Base-by-base conservation (phyloP, 2,888 invertebrate genomes). In the Belgica antarctica region DNA sequence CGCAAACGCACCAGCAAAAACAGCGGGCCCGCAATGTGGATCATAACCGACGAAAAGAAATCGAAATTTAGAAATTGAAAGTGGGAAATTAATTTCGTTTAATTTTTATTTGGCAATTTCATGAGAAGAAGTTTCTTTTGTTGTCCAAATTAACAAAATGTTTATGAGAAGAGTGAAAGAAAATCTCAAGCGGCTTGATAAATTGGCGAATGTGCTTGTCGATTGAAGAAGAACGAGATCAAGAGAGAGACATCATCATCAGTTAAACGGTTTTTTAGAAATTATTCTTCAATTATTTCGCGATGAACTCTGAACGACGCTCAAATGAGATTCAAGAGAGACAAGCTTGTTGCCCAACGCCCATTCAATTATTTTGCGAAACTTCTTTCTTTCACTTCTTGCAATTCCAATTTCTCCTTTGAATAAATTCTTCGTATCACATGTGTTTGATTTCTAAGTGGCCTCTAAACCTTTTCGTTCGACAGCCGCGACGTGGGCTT, bases 21-120 rank as follows among this genome's bases (percentile, higher is more conserved):
- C 46, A 46, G 15, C 7, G 12, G 2, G 52, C 52, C 4, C 24
- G 47, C 4, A 57, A 22, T 57, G 57, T 22, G 57, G 24, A 15
- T 22, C 24, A 22, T 57, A n/a, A 59, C n/a, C 7, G 27, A 4
- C n/a, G 27, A 59, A 59, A 27, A 59, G 66, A 68, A 68, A 68
- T 57, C 24, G 65, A 65, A 65, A 65, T 36, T 65, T 65, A 57
- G 68, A 68, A 68, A 68, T 68, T 57, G 68, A 68, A 68, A 68
- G 68, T 68, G 65, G 41, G 28, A 47, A 66, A 41, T 66, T 41
- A 66, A 52, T 17, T 52, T 52, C 2, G 52, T 2, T 22, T n/a
- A 63, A 63, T n/a, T n/a, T n/a, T n/a, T n/a, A n/a, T n/a, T n/a
- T n/a, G n/a, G n/a, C n/a, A n/a, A n/a, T n/a, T n/a, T n/a, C n/a